A percentile compares a stretch with the other conserved stretches of the same genome.
Conservation (phyloP, 1,140 invertebrate genomes). For the Ctenoplectra terminalis region DNA sequence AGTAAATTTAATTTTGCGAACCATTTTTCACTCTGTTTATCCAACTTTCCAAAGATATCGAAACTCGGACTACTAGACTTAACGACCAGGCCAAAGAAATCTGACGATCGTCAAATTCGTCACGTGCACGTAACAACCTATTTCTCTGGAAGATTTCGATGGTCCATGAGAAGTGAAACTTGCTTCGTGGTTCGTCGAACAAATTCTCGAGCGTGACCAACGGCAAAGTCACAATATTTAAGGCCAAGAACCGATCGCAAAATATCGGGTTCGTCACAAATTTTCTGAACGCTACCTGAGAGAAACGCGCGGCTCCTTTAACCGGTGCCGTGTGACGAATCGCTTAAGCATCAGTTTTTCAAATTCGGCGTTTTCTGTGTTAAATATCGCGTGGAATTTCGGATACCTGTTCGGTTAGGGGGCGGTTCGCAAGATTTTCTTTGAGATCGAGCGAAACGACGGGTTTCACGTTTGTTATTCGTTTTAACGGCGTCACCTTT, state of each 20-base stretch:
- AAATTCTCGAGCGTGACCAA: slow-evolving; percentile 23
- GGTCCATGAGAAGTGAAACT: neutral
- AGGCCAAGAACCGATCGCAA: slow-evolving; percentile 2
- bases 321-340: slow-evolving; percentile 43
- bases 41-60: neutral
- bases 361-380: slow-evolving; percentile 19
- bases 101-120: neutral
- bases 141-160: neutral
- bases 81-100: neutral
- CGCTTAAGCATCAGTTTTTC: slow-evolving; percentile 39
- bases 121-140: neutral
- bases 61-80: too few relatives aligned
- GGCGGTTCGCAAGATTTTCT: slow-evolving; percentile 36
- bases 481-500: neutral
- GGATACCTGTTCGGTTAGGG: slow-evolving; percentile 20
- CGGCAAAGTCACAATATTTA: slow-evolving; percentile 32
- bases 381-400: slow-evolving; percentile 20
- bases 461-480: neutral
- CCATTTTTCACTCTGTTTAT: too few relatives aligned
- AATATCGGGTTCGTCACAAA: slow-evolving; percentile 21
- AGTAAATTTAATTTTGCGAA: neutral
- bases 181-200: neutral
- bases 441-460: slow-evolving; percentile 15
- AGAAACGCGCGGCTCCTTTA: slow-evolving; percentile 24
- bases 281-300: slow-evolving; percentile 37